Evolutionary conservation across 2,888 invertebrate species (phyloP), one percentile per base, ranked within the genome.

Genomic region (Mythimna albipuncta): DNA sequence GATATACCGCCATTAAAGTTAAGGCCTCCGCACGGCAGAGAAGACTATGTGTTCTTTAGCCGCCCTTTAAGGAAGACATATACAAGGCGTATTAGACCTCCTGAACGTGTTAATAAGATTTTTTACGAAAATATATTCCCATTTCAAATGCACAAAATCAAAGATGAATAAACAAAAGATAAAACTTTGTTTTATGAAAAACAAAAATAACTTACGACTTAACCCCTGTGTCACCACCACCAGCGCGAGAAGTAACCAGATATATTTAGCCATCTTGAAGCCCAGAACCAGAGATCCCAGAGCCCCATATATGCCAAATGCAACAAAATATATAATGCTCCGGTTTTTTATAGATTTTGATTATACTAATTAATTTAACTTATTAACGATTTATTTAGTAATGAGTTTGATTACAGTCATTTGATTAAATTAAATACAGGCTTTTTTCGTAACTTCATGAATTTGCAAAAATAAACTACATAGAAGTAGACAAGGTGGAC

Each of bases 181-280:
- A 26, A 26, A 26, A 26, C 26, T 26, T 26, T 26, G 1, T 1
- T 19, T 35, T 7, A 19, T 19, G n/a, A 58, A 35, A 44, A 44
- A 44, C 13, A 13, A 47, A 13, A 64, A 21, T 38, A 9, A 79
- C 84, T 85, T 35, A 86, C 85, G 86, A 62, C 75, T 75, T 19
- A 74, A 54, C 21, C 70, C 82, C 9, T 85, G 77, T 52, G 72
- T 68, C 44, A 75, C 47, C 10, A 78, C 72, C 52, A 69, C 74
- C 7, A 85, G 41, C 44, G 76, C 86, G 65, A 85, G 71, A 71
- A 84, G 63, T 55, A 86, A 66, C 85, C 85, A 86, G 55, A 85
- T 44, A 66, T 69, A 47, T 59, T 71, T 69, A 68, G 76, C 61
- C 85, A 85, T 85, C 57, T 65, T 84, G 73, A 64, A 52, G 70